Evolutionary conservation across 2,888 invertebrate species (phyloP), one percentile per base, ranked within the genome.

Genomic region (Tetragonisca angustula): DNA sequence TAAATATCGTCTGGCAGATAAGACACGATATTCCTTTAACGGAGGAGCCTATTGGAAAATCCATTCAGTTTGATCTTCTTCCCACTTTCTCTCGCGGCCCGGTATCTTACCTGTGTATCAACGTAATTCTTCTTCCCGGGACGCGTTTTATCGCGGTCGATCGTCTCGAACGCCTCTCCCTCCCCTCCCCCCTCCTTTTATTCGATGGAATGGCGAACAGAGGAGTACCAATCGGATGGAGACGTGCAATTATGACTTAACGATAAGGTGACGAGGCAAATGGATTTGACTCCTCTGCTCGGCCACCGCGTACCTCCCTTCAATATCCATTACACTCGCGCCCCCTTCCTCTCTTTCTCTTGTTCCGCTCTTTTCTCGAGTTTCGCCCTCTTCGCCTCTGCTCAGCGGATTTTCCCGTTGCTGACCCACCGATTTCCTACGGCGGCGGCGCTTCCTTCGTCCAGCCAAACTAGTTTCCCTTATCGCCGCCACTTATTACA

Each of bases 401-500:
- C 85, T 85, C 85, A 85, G 85, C 85, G 71, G 71, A 84, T 84
- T 85, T 84, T 78, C 78, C 84, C 59, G 9, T 77, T 84, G 85
- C 85, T 85, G 85, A 85, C 85, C 85, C 64, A 78, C 71, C 84
- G 77, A 84, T 85, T 85, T 75, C 78, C 68, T 61, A 61, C 69
- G 32, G 54, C 74, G 61, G 65, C 19, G 50, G 50, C 19, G 54
- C 24, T 70, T 70, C 71, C 43, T 1, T 59, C 83, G 59, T 67
- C 79, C 71, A 67, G 32, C 62, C 81, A 72, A 84, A 84, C 84
- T 80, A 85, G 84, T 84, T 85, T 81, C 61, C 76, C 79, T 84
- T 84, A 85, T 85, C 85, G 76, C 54, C 75, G 81, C 54, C 75
- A 84, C 84, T 85, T 85, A 85, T 85, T 84, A 84, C 80, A 83